Base-by-base conservation (phyloP, 2,888 invertebrate species). In the Sylvicola cinctus region DNA sequence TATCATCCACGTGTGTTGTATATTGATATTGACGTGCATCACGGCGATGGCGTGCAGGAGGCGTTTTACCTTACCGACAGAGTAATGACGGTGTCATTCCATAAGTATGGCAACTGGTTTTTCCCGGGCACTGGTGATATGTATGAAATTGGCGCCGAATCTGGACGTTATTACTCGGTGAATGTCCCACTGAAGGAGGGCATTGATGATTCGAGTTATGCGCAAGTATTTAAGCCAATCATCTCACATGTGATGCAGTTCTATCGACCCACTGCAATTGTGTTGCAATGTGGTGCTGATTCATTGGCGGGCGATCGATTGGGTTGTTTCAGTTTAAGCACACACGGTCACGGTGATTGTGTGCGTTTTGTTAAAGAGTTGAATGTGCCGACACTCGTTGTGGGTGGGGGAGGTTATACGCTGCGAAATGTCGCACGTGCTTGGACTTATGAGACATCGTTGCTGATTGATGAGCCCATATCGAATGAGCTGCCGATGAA, bases 51-150 rank as follows among this genome's bases (percentile, higher is more conserved):
- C 0, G 95, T 96, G 0, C 93, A 96, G 56, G 96, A 95, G 59
- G 95, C 95, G 0, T 96, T 96, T 59, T 96, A 95, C 54, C 62
- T 93, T 4, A 95, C 93, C 0, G 95, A 96, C 52, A 61, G 96
- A 39, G 96, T 98, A 0, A 98, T 98, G 96, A 98, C 98, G 0
- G 93, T 96, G 2, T 95, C 93, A 31, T 96, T 98, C 55, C 98
- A 98, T 52, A 96, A 96, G 60, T 96, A 93, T 51, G 96, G 96
- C 2, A 90, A 90, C 49, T 87, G 81, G 49, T 96, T 95, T 56
- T 98, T 96, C 52, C 96, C 96, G 1, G 95, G 96, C 1, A 98
- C 96, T 0, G 96, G 96, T 0, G 93, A 95, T 54, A 95, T 96
- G 93, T 93, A 90, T 55, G 96, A 98, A 61, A 74, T 93, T 33